A percentile compares a stretch with the other conserved stretches of the same genome.
Conservation (phyloP, 2,888 invertebrate genomes). For the Cheilosia vernalis region DNA sequence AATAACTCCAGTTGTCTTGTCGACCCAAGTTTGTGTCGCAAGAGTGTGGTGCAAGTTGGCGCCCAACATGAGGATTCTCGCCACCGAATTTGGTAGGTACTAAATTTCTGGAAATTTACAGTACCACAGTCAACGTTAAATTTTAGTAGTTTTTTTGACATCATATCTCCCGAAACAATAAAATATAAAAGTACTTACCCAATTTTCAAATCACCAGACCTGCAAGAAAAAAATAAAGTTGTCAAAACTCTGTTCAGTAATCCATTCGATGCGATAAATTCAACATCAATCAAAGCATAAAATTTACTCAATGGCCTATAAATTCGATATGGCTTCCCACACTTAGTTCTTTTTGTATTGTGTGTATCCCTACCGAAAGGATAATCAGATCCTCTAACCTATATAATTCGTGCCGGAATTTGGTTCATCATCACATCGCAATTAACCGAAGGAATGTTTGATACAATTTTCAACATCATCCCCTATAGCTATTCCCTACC, state of each 20-base stretch:
- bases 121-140: too few species aligned
- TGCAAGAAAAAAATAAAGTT: slow-evolving; percentile 47
- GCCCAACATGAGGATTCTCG: too few species aligned
- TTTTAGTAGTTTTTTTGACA: too few species aligned
- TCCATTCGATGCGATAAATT: slow-evolving; percentile 43
- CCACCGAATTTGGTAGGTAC: too few species aligned
- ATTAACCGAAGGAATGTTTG: slow-evolving; percentile 48
- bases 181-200: slow-evolving; percentile 41
- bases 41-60: too few species aligned
- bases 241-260: slow-evolving; percentile 41
- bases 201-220: slow-evolving; percentile 29
- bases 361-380: slow-evolving; percentile 15
- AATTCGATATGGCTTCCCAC: slow-evolving; percentile 67
- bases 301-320: slow-evolving; percentile 38
- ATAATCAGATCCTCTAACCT: slow-evolving; percentile 55
- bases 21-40: too few species aligned
- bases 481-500: slow-evolving; percentile 15
- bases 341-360: slow-evolving; percentile 1
- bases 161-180: too few species aligned
- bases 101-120: too few species aligned
- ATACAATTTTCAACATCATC: slow-evolving; percentile 31
- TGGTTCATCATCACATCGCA: slow-evolving; percentile 59
- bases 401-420: slow-evolving; percentile 39
- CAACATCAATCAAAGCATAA: slow-evolving; percentile 65
- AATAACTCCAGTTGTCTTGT: too few species aligned